Evolutionary conservation across 2,113 vertebrate species (phyloP).

Genomic region (Progne subis): DNA sequence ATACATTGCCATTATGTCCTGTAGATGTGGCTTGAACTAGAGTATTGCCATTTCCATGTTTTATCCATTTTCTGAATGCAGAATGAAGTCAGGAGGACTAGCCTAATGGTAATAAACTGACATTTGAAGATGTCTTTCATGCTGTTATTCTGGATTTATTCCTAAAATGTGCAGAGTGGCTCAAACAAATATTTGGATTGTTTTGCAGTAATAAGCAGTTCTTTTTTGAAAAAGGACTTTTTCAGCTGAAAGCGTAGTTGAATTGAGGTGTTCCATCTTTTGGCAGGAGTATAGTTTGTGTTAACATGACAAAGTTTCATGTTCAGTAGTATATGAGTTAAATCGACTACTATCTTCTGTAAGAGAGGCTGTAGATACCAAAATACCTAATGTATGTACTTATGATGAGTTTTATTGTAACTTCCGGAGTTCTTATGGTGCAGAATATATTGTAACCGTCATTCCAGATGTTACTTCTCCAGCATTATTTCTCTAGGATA

Average conservation of each 20-base stretch:
- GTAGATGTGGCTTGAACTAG: not conserved
- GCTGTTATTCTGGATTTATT: not conserved
- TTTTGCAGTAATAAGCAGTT: not conserved
- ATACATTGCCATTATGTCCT: fast-evolving
- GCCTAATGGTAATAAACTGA: not conserved
- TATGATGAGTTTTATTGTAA: fast-evolving
- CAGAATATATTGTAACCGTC: not conserved
- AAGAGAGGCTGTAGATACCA: not conserved
- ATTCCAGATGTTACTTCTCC: not conserved
- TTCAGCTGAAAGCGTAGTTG: not conserved
- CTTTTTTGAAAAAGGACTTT: not conserved
- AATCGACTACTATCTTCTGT: not conserved
- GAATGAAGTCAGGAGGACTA: not conserved
- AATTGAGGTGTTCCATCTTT: not conserved
- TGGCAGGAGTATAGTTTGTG: not conserved
- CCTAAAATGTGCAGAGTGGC: not conserved
- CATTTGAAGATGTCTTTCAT: not conserved
- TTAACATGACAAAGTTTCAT: not conserved
- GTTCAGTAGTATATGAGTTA: not conserved
- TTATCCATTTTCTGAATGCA: not conserved
- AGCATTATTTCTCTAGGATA: not conserved
- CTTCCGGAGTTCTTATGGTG: not conserved
- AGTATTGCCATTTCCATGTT: fast-evolving
- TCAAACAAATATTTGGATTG: not conserved
- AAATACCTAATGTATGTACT: not conserved